Base-by-base conservation (phyloP, 2,888 invertebrate genomes). In the Drosophila demipolita region DNA sequence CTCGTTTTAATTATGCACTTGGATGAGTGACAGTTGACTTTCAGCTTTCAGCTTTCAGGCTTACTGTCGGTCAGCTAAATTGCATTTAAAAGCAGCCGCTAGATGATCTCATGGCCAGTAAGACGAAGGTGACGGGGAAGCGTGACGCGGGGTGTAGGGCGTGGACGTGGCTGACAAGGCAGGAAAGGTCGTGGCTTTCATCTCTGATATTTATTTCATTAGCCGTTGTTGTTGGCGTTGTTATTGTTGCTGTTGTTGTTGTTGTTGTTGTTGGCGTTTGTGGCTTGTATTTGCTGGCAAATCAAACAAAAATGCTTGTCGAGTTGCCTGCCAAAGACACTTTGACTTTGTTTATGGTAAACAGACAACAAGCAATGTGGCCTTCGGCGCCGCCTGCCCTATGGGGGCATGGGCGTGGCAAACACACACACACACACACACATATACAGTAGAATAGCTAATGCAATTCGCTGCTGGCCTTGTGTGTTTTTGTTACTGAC, bases 321-420 rank as follows among this genome's bases (percentile, higher is more conserved):
- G 66, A 83, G 78, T 68, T 75, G 78, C 72, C 61, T 77, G 85
- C 75, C 80, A 80, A 82, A 85, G 87, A 82, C 89, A 85, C 82
- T 85, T 83, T 86, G 89, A 80, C 89, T 86, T 80, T 85, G 89
- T 88, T 88, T 85, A 86, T 87, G 77, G 83, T 83, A 86, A 85
- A 75, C 89, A 86, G 77, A 71, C 80, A 78, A 80, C 83, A 78
- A 86, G 78, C 81, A 75, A 80, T 77, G 73, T 73, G 86, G 68
- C 84, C 86, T 79, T 79, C 73, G 66, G 78, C 67, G 72, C 60
- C 67, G 72, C 60, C 59, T 69, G 36, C 40, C 49, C 23, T 65
- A n/a, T 45, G 20, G 49, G 49, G 64, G 38, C 57, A 57, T 69
- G 77, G 82, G 82, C 73, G 82, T 82, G 80, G 66, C 55, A 57